These are phyloP conservation scores for Solenopsis invicta DNA, from an alignment of 1,140 invertebrate species.

Conservation along the genomic window DNA sequence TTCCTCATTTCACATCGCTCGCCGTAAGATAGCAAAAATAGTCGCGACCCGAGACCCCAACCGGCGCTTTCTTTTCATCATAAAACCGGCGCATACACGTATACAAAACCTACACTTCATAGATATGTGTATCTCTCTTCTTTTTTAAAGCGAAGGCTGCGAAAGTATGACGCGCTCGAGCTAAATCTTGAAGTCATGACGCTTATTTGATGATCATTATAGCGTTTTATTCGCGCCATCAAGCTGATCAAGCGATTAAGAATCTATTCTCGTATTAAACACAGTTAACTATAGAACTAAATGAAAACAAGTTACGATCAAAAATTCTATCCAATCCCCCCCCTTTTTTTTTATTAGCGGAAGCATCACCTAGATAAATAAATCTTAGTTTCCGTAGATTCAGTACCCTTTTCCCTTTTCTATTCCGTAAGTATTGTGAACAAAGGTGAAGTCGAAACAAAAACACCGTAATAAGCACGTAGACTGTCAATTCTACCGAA, in stretches of 20 bases:
- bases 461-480: conserved; percentile 11
- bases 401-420: background rate
- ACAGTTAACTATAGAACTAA: background rate
- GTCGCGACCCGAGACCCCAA: background rate
- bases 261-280: conserved; percentile 14
- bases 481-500: conserved; percentile 16
- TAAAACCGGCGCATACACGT: background rate
- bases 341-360: background rate
- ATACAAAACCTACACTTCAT: background rate
- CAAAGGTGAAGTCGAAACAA: conserved; percentile 32
- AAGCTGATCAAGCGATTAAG: background rate
- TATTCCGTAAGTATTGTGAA: background rate
- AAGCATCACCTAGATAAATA: background rate
- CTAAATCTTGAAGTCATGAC: conserved; percentile 25
- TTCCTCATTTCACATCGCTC: conserved; percentile 1
- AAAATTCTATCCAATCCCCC: conserved; percentile 8
- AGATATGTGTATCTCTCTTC: background rate
- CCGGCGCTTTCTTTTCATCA: conserved; percentile 3
- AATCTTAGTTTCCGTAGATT: background rate
- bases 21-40: background rate
- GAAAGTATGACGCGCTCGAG: conserved; percentile 3
- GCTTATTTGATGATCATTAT: conserved; percentile 4
- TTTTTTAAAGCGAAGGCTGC: conserved; percentile 23
- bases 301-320: background rate
- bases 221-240: conserved; percentile 18